Evolutionary conservation across 2,797 vertebrate genomes (phyloP).

Genomic region (Halcyon badia): DNA sequence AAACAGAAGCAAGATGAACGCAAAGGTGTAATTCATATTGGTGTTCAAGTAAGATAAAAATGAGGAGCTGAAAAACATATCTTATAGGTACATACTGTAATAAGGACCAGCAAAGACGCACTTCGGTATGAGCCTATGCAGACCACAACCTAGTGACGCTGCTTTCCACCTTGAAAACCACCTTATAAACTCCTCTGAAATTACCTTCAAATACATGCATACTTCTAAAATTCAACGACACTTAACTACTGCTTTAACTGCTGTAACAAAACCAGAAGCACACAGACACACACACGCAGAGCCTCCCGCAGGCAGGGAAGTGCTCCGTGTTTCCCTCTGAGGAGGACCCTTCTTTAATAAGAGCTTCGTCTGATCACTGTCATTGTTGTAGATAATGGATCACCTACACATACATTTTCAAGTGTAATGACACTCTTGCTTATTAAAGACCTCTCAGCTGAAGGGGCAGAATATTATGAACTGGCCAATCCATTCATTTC

Average conservation of each 20-base stretch:
- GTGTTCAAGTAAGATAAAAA: conserved; percentile 26
- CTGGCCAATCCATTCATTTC: conserved; percentile 88
- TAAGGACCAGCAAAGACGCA: not conserved
- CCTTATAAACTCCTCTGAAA: not conserved
- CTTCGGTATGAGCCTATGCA: not conserved
- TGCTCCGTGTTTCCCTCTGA: conserved; percentile 37
- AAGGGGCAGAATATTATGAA: conserved; percentile 89
- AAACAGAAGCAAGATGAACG: conserved; percentile 16
- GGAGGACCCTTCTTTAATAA: conserved; percentile 74
- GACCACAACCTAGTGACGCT: not conserved
- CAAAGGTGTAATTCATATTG: not conserved
- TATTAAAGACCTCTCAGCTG: conserved; percentile 89
- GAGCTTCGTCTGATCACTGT: conserved; percentile 78
- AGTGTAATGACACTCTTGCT: conserved; percentile 87
- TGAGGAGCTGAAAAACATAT: not conserved
- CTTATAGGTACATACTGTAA: not conserved
- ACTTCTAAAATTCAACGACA: not conserved
- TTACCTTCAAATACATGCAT: not conserved
- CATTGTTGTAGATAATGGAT: conserved; percentile 84
- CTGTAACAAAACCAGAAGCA: conserved; percentile 6
- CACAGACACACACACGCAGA: not conserved
- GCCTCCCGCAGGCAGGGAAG: conserved; percentile 35
- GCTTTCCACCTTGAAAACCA: not conserved
- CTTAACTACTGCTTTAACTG: not conserved
- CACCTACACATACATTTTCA: conserved; percentile 86